Percentiles rank a stretch among this genome's conserved stretches.
These are phyloP conservation scores for Grus americana DNA, from an alignment of 2,113 vertebrate genomes.

Conservation along the genomic window DNA sequence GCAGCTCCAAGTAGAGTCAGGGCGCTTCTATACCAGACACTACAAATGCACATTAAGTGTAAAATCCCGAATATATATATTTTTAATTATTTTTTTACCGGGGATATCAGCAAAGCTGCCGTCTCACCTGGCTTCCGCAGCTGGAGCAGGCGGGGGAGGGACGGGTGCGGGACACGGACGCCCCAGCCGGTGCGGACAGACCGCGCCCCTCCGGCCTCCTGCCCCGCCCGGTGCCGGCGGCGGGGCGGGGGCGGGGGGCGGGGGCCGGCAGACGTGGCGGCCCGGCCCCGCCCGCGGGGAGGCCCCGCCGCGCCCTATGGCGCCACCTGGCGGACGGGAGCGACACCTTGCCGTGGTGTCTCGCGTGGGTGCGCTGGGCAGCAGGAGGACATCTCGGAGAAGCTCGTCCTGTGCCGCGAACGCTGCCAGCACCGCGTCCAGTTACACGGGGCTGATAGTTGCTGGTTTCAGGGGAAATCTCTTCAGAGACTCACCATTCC, in stretches of 20 bases:
- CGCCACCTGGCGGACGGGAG: background rate
- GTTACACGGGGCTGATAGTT: rapidly evolving
- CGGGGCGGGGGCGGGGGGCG: background rate
- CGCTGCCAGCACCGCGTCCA: background rate
- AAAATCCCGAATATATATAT: background rate
- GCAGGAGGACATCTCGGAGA: rapidly evolving
- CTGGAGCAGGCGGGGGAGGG: too few relatives aligned
- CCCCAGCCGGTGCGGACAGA: background rate
- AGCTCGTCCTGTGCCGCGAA: too few relatives aligned
- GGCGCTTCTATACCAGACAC: background rate
- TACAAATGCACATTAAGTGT: background rate
- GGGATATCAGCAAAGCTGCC: background rate
- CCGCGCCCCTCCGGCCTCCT: too few relatives aligned
- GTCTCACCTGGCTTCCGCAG: background rate
- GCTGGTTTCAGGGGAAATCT: background rate
- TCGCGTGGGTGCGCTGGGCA: background rate
- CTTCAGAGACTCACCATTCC: background rate
- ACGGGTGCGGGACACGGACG: background rate
- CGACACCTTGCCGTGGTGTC: background rate
- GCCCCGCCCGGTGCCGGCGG: background rate
- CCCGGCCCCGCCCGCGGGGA: background rate
- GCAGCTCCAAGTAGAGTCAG: background rate
- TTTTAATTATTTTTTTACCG: background rate
- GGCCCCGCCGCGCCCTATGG: background rate
- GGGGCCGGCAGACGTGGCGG: background rate